phyloP scores from a whole-genome alignment of 2,113 vertebrate genomes.

The Epinephelus cyanopodus region DNA sequence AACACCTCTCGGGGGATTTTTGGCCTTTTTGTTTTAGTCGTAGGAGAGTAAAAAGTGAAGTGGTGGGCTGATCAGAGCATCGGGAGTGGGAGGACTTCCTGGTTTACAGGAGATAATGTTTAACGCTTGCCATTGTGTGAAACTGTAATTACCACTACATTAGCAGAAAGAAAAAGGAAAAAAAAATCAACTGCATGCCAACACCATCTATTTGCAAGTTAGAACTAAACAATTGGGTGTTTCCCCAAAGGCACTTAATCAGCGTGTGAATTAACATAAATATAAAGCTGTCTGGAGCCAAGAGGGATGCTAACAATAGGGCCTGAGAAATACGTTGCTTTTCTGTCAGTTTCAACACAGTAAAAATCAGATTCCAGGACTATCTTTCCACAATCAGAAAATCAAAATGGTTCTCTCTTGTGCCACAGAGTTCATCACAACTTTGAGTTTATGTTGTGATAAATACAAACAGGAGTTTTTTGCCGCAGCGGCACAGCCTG shows the following conservation, averaged over 20 bases:
- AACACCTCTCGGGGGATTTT: not conserved
- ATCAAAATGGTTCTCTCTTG: not conserved
- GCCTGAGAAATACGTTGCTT: not conserved
- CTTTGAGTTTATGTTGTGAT: not conserved
- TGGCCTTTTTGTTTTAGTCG: not conserved
- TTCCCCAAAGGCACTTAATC: slow-evolving; percentile 33
- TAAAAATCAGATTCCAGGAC: not conserved
- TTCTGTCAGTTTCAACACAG: slow-evolving; percentile 17
- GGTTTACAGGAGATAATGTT: not conserved
- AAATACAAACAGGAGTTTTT: not conserved
- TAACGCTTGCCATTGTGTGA: slow-evolving; percentile 31
- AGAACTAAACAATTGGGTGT: slow-evolving; percentile 26
- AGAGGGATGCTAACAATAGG: not conserved
- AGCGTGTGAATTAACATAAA: slow-evolving; percentile 46
- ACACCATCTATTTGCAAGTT: slow-evolving; percentile 27
- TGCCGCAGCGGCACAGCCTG: not conserved
- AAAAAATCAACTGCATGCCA: slow-evolving; percentile 39
- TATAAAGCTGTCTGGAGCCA: slow-evolving; percentile 13
- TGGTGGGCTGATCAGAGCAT: not conserved
- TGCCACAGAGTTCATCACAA: not conserved
- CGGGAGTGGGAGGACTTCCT: slow-evolving; percentile 15
- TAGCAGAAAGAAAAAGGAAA: slow-evolving; percentile 1
- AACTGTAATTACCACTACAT: slow-evolving; percentile 51
- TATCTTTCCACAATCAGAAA: too few species aligned
- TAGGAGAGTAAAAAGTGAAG: not conserved